Conservation (phyloP, 2,113 vertebrate species). For the Danionella cerebrum region DNA sequence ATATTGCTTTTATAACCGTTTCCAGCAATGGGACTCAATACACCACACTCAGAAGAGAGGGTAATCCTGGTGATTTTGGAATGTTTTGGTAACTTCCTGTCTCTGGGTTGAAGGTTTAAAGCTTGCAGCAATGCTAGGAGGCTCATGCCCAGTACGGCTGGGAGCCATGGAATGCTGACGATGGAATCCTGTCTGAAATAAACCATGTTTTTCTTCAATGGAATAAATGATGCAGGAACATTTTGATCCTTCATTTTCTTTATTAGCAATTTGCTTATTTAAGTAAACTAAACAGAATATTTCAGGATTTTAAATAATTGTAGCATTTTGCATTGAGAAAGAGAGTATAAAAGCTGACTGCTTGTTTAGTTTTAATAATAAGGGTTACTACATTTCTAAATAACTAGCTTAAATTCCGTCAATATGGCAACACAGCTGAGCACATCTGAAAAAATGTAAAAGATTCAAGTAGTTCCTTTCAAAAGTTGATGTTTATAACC, state of each 20-base stretch:
- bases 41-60: conserved; percentile 19
- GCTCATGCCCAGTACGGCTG: conserved; percentile 26
- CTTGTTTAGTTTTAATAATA: neutral
- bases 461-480: too few species aligned
- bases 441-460: neutral
- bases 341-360: too few species aligned
- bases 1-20: too few species aligned
- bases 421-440: neutral
- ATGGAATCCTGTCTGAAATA: conserved; percentile 21
- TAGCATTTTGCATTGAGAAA: too few species aligned
- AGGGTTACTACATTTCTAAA: neutral
- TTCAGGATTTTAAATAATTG: too few species aligned
- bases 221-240: too few species aligned
- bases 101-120: neutral
- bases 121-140: conserved; percentile 25
- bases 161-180: neutral
- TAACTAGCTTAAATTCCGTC: neutral
- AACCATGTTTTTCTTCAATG: too few species aligned
- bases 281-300: too few species aligned
- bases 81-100: conserved; percentile 23
- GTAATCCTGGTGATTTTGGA: conserved; percentile 20
- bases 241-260: too few species aligned
- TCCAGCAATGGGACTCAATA: neutral
- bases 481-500: too few species aligned
- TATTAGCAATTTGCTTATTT: too few species aligned